These are phyloP conservation scores for Pammene aurita DNA, from an alignment of 2,888 invertebrate genomes.

Conservation along the genomic window DNA sequence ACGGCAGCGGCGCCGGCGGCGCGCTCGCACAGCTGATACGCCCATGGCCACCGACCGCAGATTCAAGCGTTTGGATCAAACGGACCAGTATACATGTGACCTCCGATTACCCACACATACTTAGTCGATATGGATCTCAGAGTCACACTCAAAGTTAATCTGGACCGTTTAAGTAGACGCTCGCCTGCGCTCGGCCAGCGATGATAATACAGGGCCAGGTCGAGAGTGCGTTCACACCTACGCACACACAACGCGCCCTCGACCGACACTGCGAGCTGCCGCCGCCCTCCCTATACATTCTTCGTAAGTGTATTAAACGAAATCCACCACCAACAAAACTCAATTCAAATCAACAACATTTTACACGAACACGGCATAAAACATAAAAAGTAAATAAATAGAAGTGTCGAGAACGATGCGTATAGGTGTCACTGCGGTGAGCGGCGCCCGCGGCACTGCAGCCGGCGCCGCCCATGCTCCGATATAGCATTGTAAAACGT, in stretches of 20 bases:
- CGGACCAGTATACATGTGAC: background rate
- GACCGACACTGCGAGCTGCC: slow-evolving; percentile 40
- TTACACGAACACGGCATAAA: slow-evolving; percentile 83
- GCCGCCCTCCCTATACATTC: slow-evolving; percentile 49
- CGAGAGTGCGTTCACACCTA: slow-evolving; percentile 69
- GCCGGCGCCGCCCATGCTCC: slow-evolving; percentile 77
- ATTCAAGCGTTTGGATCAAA: background rate
- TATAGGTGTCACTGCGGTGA: slow-evolving; percentile 71
- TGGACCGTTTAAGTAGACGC: background rate
- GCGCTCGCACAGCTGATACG: slow-evolving; percentile 36
- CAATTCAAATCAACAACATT: slow-evolving; percentile 81
- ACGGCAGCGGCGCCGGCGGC: slow-evolving; percentile 49
- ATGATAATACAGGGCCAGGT: slow-evolving; percentile 41
- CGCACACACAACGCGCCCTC: slow-evolving; percentile 72
- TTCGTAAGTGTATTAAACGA: slow-evolving; percentile 81
- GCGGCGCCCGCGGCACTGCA: slow-evolving; percentile 72
- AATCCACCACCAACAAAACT: slow-evolving; percentile 84
- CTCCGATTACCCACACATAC: background rate
- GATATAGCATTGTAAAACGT: slow-evolving; percentile 79
- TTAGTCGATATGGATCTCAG: background rate
- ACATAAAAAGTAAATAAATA: slow-evolving; percentile 77
- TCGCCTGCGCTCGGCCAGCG: slow-evolving; percentile 7
- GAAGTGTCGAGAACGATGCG: slow-evolving; percentile 81
- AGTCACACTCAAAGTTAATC: background rate
- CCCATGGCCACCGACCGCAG: background rate